Evolutionary conservation across 2,113 vertebrate genomes (phyloP).

Genomic region (Gila orcuttii): DNA sequence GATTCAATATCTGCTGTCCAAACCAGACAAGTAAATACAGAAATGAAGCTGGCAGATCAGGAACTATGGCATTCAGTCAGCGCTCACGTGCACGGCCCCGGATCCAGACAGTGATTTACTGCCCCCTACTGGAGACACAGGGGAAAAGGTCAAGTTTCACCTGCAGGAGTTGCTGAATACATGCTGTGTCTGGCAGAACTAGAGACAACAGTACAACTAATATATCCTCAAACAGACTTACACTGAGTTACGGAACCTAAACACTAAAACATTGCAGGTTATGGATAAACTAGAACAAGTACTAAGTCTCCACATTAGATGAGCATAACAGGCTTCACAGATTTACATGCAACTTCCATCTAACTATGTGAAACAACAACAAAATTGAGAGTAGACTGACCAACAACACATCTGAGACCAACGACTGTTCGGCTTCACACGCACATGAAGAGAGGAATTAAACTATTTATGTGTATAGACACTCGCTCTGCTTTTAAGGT

Average conservation of each 20-base stretch:
- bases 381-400: neutral
- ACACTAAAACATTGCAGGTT: neutral
- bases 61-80: constrained; percentile 5
- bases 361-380: neutral
- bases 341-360: neutral
- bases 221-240: neutral
- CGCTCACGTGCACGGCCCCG: neutral
- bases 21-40: neutral
- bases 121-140: constrained; percentile 45
- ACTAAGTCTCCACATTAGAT: neutral
- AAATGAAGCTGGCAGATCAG: constrained; percentile 16
- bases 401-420: neutral
- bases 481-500: neutral
- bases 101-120: constrained; percentile 8
- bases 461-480: neutral
- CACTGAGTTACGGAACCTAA: neutral
- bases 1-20: neutral
- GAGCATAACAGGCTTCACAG: neutral
- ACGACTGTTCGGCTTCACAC: neutral
- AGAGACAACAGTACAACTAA: neutral
- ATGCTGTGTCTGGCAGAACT: neutral
- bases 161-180: constrained; percentile 5
- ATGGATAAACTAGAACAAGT: neutral
- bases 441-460: neutral
- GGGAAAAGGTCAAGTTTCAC: neutral